Base-by-base conservation (phyloP, 2,888 invertebrate species). In the Zootermopsis nevadensis region DNA sequence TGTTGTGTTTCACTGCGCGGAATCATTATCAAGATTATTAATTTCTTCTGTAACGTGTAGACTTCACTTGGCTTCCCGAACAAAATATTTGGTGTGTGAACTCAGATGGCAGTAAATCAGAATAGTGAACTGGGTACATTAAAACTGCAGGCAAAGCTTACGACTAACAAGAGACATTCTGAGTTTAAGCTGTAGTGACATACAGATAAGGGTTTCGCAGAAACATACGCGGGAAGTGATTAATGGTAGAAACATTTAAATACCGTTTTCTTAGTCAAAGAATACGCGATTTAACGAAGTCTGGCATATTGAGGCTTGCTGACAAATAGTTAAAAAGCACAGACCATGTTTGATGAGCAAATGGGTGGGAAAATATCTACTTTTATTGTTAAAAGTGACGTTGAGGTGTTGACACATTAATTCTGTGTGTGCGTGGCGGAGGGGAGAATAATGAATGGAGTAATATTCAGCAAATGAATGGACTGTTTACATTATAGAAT, bases 391-490 rank as follows among this genome's bases (percentile, higher is more conserved):
- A 12, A 60, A 60, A 60, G 8, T 8, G 60, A 60, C 6, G n/a
- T 27, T 60, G 60, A 69, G 33, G 24, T 33, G 69, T 69, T 69
- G 69, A 31, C 33, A 31, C 69, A 69, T 69, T 69, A 69, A 69
- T 69, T 69, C 24, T 69, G 69, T n/a, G 6, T 27, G n/a, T 27
- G n/a, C 33, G 15, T 7, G 33, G 24, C 2, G 33, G 15, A 22
- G 30, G 69, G 4, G 33, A 30, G 4, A 6, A 19, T 69, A 69
- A 69, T 69, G 69, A 69, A 69, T 69, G 69, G 33, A 69, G 19
- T 69, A 33, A 69, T 69, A 69, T 69, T 69, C 69, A 69, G 69
- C 33, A 69, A 31, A 69, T 69, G 69, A 69, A 69, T 69, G 69
- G 33, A 33, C 12, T 33, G 69, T 69, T 69, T 69, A 69, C 69